These are phyloP conservation scores for Vollenhovia emeryi DNA, from an alignment of 1,140 invertebrate species.

Conservation along the genomic window DNA sequence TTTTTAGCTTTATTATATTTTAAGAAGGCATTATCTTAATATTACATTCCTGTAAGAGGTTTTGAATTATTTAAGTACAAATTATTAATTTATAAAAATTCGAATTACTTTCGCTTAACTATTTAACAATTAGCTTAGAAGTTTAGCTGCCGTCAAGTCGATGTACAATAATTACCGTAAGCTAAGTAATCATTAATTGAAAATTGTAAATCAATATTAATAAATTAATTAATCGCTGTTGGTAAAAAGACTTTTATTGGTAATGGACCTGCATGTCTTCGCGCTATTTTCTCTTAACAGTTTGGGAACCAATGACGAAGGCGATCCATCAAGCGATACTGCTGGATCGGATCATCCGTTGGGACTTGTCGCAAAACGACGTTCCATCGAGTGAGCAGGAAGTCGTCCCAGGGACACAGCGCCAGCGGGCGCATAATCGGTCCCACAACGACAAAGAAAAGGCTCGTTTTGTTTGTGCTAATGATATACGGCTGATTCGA, in stretches of 20 bases:
- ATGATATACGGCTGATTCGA: constrained; percentile 38
- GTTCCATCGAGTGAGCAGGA: neutral
- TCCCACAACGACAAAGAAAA: neutral
- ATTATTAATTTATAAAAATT: neutral
- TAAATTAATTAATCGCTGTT: neutral
- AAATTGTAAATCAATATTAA: neutral
- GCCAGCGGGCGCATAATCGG: neutral
- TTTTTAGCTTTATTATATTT: neutral
- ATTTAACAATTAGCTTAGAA: neutral
- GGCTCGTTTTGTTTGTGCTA: neutral
- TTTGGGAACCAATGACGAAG: neutral
- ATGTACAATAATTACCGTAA: neutral
- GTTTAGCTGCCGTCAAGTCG: neutral
- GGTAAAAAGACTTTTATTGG: neutral
- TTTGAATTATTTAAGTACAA: neutral
- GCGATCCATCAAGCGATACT: neutral
- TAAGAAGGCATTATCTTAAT: neutral
- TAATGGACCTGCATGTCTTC: neutral
- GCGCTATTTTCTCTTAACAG: neutral
- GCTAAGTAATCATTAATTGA: neutral
- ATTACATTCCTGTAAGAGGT: neutral
- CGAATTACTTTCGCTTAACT: neutral
- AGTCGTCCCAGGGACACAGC: neutral
- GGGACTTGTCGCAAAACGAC: neutral
- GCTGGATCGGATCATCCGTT: neutral